These are phyloP conservation scores for Xylophagus ater DNA, from an alignment of 2,888 invertebrate genomes.

Conservation along the genomic window DNA sequence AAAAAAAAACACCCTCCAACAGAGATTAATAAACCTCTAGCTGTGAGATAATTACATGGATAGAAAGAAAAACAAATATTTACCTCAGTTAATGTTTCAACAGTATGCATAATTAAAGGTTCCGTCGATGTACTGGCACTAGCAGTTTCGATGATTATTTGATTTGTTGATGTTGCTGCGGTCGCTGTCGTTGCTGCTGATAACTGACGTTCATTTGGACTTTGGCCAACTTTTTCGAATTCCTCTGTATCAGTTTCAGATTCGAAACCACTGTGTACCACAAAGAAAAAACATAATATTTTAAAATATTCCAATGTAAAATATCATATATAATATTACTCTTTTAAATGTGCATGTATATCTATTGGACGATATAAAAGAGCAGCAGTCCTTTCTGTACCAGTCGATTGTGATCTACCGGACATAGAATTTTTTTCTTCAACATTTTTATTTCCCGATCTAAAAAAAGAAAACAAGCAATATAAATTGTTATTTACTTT, in stretches of 20 bases:
- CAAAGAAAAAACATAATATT: neutral
- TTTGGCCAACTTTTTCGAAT: constrained; percentile 66
- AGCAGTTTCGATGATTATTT: constrained; percentile 20
- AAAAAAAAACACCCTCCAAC: too few species aligned
- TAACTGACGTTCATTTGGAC: constrained; percentile 43
- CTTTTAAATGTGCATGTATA: constrained; percentile 41
- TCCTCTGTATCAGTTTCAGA: constrained; percentile 74
- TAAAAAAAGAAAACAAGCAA: constrained; percentile 7
- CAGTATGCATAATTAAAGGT: constrained; percentile 25
- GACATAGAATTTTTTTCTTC: constrained; percentile 14
- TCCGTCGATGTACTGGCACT: constrained; percentile 28
- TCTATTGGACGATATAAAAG: constrained; percentile 30
- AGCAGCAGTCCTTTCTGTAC: neutral
- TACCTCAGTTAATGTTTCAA: constrained; percentile 35
- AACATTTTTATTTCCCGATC: constrained; percentile 16
- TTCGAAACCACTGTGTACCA: constrained; percentile 53
- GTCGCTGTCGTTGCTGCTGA: constrained; percentile 38
- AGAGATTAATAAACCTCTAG: too few species aligned
- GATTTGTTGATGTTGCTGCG: constrained; percentile 25
- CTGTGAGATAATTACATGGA: too few species aligned
- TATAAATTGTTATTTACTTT: neutral
- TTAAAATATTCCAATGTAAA: neutral
- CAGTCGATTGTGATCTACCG: constrained; percentile 15
- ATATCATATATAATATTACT: constrained; percentile 28
- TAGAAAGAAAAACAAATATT: too few species aligned